Base-by-base conservation (phyloP, 1,140 invertebrate species). In the Armadillidium nasatum region DNA sequence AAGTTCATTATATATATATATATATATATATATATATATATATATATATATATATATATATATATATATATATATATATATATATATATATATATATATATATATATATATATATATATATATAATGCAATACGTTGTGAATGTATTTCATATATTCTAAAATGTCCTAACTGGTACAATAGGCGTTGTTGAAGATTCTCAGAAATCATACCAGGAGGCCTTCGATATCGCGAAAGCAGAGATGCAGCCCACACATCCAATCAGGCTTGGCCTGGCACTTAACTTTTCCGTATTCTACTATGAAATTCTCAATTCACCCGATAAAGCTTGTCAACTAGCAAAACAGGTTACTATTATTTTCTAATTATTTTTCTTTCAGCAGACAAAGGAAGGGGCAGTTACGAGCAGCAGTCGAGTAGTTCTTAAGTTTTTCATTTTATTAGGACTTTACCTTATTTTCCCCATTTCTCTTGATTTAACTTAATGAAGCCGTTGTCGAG, bases 241-340 rank as follows among this genome's bases (percentile, higher is more conserved):
- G 90, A 95, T 99, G 93, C 93, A 95, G 87, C 94, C 96, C 83
- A 99, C 97, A 86, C 95, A 98, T 88, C 96, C 96, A 83, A 99
- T 98, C 86, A 91, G 96, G 88, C 91, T 98, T 87, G 96, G 97
- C 86, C 89, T 99, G 86, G 97, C 96, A 84, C 92, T 99, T 85
- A 99, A 99, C 89, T 99, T 97, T 89, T 97, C 95, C 84, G 97
- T 99, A 85, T 99, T 98, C 90, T 98, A 97, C 90, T 99, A 98
- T 89, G 97, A 99, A 91, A 99, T 99, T 86, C 91, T 97, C 87
- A 97, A 97, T 89, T 95, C 94, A 85, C 96, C 96, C 87, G 95
- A 97, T 87, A 95, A 96, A 88, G 97, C 97, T 86, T 99, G 96
- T 89, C 93, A 96, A 85, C 89, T 99, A 87, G 97, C 97, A 83